A percentile compares a stretch with the other conserved stretches of the same genome.
phyloP scores from a whole-genome alignment of 1,140 invertebrate species.

The Tetraneura akinire region DNA sequence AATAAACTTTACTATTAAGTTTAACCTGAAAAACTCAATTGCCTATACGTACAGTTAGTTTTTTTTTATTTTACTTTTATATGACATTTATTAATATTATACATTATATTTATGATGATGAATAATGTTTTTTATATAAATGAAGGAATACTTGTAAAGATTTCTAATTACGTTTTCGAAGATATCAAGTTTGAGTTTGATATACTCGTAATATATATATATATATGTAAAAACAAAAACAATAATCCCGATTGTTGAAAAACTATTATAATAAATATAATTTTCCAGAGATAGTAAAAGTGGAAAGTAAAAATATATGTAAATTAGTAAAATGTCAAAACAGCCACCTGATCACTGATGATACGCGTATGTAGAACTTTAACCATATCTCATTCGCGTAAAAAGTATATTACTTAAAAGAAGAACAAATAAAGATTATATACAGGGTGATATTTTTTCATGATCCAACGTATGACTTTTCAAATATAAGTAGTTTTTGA shows the following conservation, averaged over 20 bases:
- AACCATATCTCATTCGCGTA: slow-evolving; percentile 26
- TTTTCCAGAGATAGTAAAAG: not conserved
- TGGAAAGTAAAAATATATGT: slow-evolving; percentile 15
- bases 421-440: too few relatives aligned
- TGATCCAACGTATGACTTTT: too few relatives aligned
- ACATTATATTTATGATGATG: not conserved
- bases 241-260: not conserved
- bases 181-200: not conserved
- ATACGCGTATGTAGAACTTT: not conserved
- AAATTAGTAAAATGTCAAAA: slow-evolving; percentile 15
- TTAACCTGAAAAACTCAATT: not conserved
- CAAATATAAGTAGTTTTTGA: too few relatives aligned
- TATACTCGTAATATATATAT: too few relatives aligned
- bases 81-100: slow-evolving; percentile 1
- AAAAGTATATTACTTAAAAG: too few relatives aligned
- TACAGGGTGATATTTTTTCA: too few relatives aligned
- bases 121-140: not conserved
- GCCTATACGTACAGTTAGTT: not conserved
- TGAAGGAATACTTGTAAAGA: not conserved
- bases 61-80: not conserved
- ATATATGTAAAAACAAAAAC: too few relatives aligned
- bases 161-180: slow-evolving; percentile 19
- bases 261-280: too few relatives aligned
- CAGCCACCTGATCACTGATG: not conserved
- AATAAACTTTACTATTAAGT: too few relatives aligned